phyloP scores from a whole-genome alignment of 2,888 invertebrate species.

The Microctonus aethiopoides region DNA sequence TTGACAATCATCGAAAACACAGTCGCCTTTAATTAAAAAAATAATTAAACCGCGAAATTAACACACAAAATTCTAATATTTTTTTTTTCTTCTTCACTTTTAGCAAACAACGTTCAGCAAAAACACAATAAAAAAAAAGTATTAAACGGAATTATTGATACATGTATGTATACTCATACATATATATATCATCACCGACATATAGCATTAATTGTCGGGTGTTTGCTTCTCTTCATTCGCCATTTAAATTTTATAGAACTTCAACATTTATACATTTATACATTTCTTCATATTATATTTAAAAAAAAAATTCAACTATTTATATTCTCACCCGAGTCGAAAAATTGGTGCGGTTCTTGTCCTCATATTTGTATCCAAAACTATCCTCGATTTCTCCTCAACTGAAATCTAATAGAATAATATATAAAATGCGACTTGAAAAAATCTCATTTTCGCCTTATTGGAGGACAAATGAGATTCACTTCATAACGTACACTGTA shows the following conservation, averaged over 20 bases:
- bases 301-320: too few relatives aligned
- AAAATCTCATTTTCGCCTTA: too few relatives aligned
- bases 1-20: slow-evolving; percentile 1
- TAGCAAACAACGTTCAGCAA: neutral
- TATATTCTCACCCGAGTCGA: too few relatives aligned
- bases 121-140: neutral
- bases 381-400: too few relatives aligned
- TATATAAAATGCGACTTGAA: too few relatives aligned
- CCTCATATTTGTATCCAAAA: too few relatives aligned
- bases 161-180: too few relatives aligned
- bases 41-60: slow-evolving; percentile 64
- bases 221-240: slow-evolving; percentile 2
- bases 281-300: neutral
- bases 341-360: too few relatives aligned
- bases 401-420: too few relatives aligned
- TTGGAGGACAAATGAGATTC: too few relatives aligned
- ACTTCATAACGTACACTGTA: too few relatives aligned
- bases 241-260: neutral
- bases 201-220: neutral
- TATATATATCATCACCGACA: too few relatives aligned
- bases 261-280: neutral
- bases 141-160: neutral
- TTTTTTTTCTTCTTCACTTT: slow-evolving; percentile 2
- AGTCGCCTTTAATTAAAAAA: slow-evolving; percentile 61
- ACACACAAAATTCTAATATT: slow-evolving; percentile 45